phyloP scores from a whole-genome alignment of 2,888 invertebrate species.

The Limnephilus lunatus region DNA sequence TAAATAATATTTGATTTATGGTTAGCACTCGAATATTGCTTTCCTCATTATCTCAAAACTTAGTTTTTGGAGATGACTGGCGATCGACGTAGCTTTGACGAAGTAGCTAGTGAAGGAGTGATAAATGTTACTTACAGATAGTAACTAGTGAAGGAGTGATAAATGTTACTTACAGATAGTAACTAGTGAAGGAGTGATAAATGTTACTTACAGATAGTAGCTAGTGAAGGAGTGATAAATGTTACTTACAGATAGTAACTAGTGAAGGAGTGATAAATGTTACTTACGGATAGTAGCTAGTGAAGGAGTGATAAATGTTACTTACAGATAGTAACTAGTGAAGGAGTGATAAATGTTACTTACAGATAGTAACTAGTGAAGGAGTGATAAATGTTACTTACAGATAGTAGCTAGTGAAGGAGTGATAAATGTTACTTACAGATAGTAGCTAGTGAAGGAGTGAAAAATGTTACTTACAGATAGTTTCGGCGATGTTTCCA shows the following conservation, averaged over 20 bases:
- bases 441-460: slow-evolving; percentile 66
- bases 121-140: slow-evolving; percentile 73
- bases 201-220: slow-evolving; percentile 75
- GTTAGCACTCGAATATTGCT: no score
- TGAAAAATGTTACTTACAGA: slow-evolving; percentile 73
- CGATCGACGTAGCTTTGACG: not conserved
- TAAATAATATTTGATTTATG: no score
- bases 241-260: slow-evolving; percentile 76
- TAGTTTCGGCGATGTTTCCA: slow-evolving; percentile 78
- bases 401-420: slow-evolving; percentile 74
- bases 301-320: slow-evolving; percentile 47
- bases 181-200: not conserved
- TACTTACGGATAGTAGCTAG: slow-evolving; percentile 78
- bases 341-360: slow-evolving; percentile 66
- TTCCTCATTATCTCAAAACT: no score
- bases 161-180: slow-evolving; percentile 74
- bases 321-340: slow-evolving; percentile 78
- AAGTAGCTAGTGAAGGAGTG: not conserved
- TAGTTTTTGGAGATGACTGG: no score
- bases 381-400: slow-evolving; percentile 69
- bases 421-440: slow-evolving; percentile 72
- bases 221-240: not conserved
- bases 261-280: not conserved
- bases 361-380: slow-evolving; percentile 77
- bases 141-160: slow-evolving; percentile 68